Base-by-base conservation (phyloP, 2,797 vertebrate genomes). In the Poecilia gillii region DNA sequence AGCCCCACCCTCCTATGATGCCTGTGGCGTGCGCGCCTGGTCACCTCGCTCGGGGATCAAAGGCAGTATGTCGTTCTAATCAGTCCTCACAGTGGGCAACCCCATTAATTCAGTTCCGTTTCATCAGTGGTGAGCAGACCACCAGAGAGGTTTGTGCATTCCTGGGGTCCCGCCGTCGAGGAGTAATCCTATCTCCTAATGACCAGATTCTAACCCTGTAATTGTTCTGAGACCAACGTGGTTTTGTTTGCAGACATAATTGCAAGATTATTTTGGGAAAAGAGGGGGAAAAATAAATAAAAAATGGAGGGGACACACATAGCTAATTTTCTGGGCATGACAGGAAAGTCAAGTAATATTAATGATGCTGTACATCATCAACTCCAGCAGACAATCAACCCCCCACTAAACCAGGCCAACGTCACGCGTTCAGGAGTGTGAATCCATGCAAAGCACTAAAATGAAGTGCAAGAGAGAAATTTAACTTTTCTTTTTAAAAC, bases 51-150 rank as follows among this genome's bases (percentile, higher is more conserved):
- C 77, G 36, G 84, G 90, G 91, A 93, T 94, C 90, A 92, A 88
- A 93, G 91, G 78, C 90, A 79, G 86, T 82, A 84, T 93, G 92
- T 89, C 77, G 79, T 86, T 89, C 84, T 90, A 91, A 92, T 92
- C 89, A 89, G 91, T 82, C 86, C 88, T 90, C 91, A 25, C 92
- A 89, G 91, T 85, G 92, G 89, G 89, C 82, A 90, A 90, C 92
- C 90, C 94, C 93, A 94, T 95, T 94, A 94, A 94, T 95, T 92
- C 90, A 93, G 92, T 91, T 94, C 91, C 81, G 87, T 91, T 93
- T 94, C 93, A 95, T 94, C 92, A 93, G 90, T 71, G 53, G 87
- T 79, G 86, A 86, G 83, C 80, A 20, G 90, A 86, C 82, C 90
- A 91, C 88, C 84, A 79, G 88, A 87, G 90, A 88, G 85, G 89